Evolutionary conservation across 2,113 vertebrate species (phyloP).

Genomic region (Pachyramphus minor): DNA sequence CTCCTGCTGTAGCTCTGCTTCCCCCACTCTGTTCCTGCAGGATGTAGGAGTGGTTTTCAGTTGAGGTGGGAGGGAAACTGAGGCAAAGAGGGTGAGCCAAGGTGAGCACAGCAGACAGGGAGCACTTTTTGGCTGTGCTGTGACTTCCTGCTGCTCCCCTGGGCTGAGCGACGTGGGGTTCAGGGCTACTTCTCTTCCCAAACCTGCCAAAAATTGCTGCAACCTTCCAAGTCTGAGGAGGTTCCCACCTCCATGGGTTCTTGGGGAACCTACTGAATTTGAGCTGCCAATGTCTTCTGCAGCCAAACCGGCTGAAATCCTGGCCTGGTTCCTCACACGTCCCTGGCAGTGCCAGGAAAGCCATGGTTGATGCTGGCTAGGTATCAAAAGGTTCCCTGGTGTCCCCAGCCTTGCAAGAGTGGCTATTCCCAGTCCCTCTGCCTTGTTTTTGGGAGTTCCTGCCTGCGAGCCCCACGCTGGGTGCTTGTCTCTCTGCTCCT

Average conservation of each 20-base stretch:
- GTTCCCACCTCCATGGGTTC: not conserved
- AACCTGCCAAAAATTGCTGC: not conserved
- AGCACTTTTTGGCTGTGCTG: not conserved
- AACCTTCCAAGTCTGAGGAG: not conserved
- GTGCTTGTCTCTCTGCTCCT: not conserved
- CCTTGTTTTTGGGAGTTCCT: not conserved
- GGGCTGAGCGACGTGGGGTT: not conserved
- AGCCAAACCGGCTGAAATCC: not conserved
- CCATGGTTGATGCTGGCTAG: not conserved
- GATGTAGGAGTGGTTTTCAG: not conserved
- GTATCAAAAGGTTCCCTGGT: not conserved
- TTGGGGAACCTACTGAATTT: not conserved
- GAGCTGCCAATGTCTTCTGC: accelerated
- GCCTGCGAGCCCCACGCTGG: not conserved
- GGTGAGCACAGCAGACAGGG: not conserved
- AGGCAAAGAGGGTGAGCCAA: not conserved
- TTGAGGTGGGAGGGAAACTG: not conserved
- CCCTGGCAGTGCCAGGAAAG: not conserved
- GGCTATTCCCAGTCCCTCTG: not conserved
- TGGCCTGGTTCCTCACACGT: not conserved
- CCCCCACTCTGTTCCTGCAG: not conserved
- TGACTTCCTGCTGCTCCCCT: not conserved
- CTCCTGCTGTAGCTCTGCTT: not conserved
- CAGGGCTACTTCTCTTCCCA: not conserved
- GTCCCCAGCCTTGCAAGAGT: not conserved